Conservation (phyloP, 2,797 vertebrate genomes). For the Cynopterus sphinx region DNA sequence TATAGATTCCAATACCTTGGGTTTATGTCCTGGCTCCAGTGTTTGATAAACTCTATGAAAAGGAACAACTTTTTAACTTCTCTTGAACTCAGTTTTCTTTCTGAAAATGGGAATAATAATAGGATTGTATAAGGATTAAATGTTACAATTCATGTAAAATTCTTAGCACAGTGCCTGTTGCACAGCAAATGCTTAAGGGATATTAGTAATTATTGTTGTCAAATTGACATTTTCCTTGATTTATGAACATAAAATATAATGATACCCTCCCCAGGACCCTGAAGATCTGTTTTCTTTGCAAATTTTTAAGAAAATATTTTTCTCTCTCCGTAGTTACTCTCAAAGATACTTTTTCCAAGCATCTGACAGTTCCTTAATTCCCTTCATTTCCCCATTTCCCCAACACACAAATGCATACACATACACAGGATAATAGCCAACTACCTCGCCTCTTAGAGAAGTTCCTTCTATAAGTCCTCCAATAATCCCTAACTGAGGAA, state of each 20-base stretch:
- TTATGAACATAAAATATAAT: neutral
- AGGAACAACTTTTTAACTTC: neutral
- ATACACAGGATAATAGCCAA: neutral
- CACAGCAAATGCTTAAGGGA: neutral
- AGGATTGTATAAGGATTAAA: neutral
- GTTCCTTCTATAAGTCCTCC: neutral
- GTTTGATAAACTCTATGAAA: neutral
- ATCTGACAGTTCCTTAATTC: neutral
- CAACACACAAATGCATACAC: neutral
- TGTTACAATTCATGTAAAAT: neutral
- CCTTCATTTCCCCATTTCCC: fast-evolving
- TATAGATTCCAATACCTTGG: neutral
- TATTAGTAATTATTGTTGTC: neutral
- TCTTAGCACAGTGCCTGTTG: neutral
- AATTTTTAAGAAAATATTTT: neutral
- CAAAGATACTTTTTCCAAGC: neutral
- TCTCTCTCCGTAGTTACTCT: neutral
- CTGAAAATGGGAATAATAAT: neutral
- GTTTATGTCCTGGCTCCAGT: neutral
- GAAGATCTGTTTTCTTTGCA: neutral
- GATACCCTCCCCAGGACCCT: neutral
- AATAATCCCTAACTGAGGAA: neutral
- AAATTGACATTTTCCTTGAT: conserved; percentile 28
- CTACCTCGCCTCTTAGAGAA: neutral
- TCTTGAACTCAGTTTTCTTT: neutral